Base-by-base conservation (phyloP, 2,113 vertebrate genomes). In the Maccullochella peelii region DNA sequence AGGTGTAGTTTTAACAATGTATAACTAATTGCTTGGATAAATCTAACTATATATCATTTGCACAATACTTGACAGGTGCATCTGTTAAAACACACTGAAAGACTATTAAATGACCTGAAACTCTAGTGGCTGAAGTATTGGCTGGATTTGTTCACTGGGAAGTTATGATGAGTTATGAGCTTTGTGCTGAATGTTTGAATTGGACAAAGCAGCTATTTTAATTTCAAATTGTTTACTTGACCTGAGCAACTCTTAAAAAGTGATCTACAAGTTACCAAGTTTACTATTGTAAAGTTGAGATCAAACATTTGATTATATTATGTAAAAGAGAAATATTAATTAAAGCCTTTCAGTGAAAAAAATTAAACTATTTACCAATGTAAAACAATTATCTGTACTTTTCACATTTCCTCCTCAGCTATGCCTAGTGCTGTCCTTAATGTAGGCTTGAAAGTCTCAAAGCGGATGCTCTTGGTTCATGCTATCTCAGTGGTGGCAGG, bases 11-110 rank as follows among this genome's bases (percentile, higher is more conserved):
- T 40, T 38, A 25, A 21, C 14, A 69, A 49, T 25, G 3, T 79
- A 0, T 57, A 47, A 55, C 9, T 15, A 66, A 59, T 44, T 47
- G 27, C 65, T 49, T 42, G 12, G 10, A 63, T 65, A 27, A 63
- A 30, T 77, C 21, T 12, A 23, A 73, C 49, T 54, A 47, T 36
- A 50, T 61, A 30, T 79, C 6, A 57, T 62, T 69, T 67, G 20
- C 77, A 55, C 54, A 57, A 47, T 47, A 84, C 50, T 70, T 74
- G 40, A 77, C 36, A 10, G 0, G 63, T 81, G 8, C 5, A 27
- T 33, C 12, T 12, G 15, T 68, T 55, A 52, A 50, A 76, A 62
- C 44, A 62, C 59, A 77, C 4, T 69, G 40, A 80, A 55, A 40
- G 27, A 63, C 52, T 23, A 12, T 27, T 75, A 65, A 76, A 69